Evolutionary conservation across 2,888 invertebrate species (phyloP).

Genomic region (Papilio protenor): DNA sequence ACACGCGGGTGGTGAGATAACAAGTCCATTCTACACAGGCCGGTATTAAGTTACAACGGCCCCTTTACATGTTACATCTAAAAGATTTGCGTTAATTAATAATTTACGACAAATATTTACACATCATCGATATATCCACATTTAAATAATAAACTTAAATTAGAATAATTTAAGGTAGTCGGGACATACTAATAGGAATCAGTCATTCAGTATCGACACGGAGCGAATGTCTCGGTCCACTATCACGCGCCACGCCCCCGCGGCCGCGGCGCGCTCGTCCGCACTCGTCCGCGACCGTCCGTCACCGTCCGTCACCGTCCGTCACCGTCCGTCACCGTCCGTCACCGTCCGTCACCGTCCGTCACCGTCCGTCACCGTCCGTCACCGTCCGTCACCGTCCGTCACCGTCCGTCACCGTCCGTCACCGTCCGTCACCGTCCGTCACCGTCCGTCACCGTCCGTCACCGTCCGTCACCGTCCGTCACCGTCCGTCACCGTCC

Average conservation of each 20-base stretch:
- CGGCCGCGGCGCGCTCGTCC: slow-evolving; percentile 22
- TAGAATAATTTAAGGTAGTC: slow-evolving; percentile 80
- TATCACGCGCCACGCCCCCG: slow-evolving; percentile 1
- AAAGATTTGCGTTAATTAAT: slow-evolving; percentile 78
- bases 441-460: no score
- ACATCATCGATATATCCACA: slow-evolving; percentile 76
- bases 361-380: no score
- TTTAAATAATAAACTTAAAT: slow-evolving; percentile 79
- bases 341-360: no score
- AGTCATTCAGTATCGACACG: slow-evolving; percentile 77
- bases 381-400: no score
- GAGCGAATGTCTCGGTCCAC: slow-evolving; percentile 38
- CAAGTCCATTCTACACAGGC: slow-evolving; percentile 77
- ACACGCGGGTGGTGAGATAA: slow-evolving; percentile 83
- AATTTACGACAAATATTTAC: slow-evolving; percentile 82
- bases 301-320: slow-evolving; percentile 23
- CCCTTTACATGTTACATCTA: slow-evolving; percentile 71
- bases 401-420: no score
- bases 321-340: slow-evolving; percentile 38
- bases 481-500: no score
- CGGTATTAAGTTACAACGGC: slow-evolving; percentile 66
- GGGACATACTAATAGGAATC: slow-evolving; percentile 82
- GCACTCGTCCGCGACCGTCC: background rate
- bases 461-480: no score
- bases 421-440: no score